phyloP scores from a whole-genome alignment of 2,797 vertebrate genomes.

The Vireo griseus region DNA sequence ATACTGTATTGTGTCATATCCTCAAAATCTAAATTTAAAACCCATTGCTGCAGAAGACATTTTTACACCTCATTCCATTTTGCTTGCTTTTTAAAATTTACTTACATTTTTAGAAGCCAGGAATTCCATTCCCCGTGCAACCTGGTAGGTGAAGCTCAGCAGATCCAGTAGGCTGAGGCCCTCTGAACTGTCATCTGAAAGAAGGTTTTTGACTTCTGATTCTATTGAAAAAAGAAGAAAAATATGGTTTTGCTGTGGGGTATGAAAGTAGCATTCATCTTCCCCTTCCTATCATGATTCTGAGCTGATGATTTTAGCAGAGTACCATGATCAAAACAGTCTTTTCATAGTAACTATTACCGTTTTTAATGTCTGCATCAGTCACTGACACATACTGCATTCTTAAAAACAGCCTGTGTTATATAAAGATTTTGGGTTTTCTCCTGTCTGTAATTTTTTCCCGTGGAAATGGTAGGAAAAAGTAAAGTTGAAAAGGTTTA shows the following conservation, averaged over 20 bases:
- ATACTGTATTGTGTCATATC: neutral
- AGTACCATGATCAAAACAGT: neutral
- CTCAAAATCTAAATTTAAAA: neutral
- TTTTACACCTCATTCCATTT: neutral
- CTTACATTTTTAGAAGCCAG: conserved; percentile 97
- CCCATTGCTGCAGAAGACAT: accelerated
- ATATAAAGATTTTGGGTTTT: neutral
- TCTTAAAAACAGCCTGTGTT: neutral
- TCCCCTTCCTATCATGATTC: neutral
- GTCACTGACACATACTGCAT: neutral
- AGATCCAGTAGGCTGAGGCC: conserved; percentile 90
- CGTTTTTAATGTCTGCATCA: neutral
- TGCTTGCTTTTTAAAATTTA: neutral
- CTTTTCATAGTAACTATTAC: neutral
- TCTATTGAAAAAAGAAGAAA: conserved; percentile 67
- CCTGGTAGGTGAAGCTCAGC: conserved; percentile 96
- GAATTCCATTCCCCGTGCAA: conserved; percentile 97
- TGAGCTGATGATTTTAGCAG: neutral
- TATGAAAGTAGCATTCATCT: neutral
- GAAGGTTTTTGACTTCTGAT: conserved; percentile 84
- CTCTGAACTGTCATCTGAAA: conserved; percentile 86
- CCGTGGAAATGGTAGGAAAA: neutral
- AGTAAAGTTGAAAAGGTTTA: neutral
- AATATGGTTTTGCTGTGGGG: neutral
- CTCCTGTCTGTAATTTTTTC: neutral